Base-by-base conservation (phyloP, 2,113 vertebrate genomes). In the Brienomyrus brachyistius region DNA sequence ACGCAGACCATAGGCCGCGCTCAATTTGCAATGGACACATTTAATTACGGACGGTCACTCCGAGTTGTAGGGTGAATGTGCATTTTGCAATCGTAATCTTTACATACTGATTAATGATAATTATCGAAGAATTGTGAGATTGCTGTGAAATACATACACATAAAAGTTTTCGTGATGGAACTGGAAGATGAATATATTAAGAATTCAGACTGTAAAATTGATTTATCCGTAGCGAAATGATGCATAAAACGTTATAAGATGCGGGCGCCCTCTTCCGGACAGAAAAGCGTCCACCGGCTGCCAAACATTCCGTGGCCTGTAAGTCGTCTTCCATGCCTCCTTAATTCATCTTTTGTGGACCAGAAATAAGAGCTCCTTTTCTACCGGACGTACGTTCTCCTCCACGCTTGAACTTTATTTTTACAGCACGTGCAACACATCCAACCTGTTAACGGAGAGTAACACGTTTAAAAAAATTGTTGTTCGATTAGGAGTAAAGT, bases 191-290 rank as follows among this genome's bases (percentile, higher is more conserved):
- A 47, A 66, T n/a, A 54, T 87, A 27, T 45, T 23, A 88, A 66
- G 31, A 19, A 80, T 80, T 80, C 10, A 31, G 35, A 43, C 35
- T 80, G 74, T 80, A 80, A 80, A 80, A 40, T 7, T 80, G 74
- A 80, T 40, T 80, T 80, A 17, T 43, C 74, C 15, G 35, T 80
- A 80, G 15, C 52, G 62, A 89, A 52, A 35, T 10, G 45, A 89
- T 17, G 62, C 40, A 5, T 21, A 85, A 50, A 66, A 51, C 43
- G 27, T 50, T 27, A n/a, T 50, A 85, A 50, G 82, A 27, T 50
- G 82, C 48, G 66, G 47, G 88, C 88, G 74, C 88, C 88, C 88
- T 77, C 88, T 88, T n/a, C n/a, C 62, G 88, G 62, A 50, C 13
- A 74, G 74, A 19, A 43, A 48, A 74, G 27, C 88, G 62, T 1